Evolutionary conservation across 1,140 invertebrate species (phyloP).

Genomic region (Paraescarpia echinospica): DNA sequence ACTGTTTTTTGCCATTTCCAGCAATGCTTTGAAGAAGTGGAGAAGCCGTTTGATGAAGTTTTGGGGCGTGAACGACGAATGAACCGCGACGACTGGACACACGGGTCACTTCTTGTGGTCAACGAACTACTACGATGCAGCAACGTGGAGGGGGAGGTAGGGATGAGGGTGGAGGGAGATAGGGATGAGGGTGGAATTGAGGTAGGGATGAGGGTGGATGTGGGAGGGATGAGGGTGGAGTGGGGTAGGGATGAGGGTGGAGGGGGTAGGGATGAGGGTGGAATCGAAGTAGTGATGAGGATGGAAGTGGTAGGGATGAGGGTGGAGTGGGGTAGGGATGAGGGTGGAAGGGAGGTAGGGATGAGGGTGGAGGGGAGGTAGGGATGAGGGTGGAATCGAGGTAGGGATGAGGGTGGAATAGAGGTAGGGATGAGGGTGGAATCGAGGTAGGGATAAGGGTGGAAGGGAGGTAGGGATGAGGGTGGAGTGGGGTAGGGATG

Average conservation of each 20-base stretch:
- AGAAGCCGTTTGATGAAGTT: constrained; percentile 75
- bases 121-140: constrained; percentile 93
- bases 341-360: neutral
- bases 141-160: constrained; percentile 80
- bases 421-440: constrained; percentile 59
- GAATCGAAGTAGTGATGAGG: too few species aligned
- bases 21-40: constrained; percentile 88
- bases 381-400: too few species aligned
- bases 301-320: too few species aligned
- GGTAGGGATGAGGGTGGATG: too few species aligned
- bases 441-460: neutral
- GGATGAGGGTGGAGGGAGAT: neutral
- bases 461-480: too few species aligned
- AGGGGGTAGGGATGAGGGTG: neutral
- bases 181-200: neutral
- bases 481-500: too few species aligned
- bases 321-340: constrained; percentile 73
- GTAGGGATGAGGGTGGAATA: constrained; percentile 66
- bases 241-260: constrained; percentile 66
- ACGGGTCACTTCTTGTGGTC: constrained; percentile 88
- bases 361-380: too few species aligned
- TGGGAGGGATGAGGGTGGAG: constrained; percentile 59
- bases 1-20: constrained; percentile 53
- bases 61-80: constrained; percentile 72
- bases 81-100: constrained; percentile 85